These are phyloP conservation scores for Bombus confusus DNA, from an alignment of 1,140 invertebrate genomes.

Conservation along the genomic window DNA sequence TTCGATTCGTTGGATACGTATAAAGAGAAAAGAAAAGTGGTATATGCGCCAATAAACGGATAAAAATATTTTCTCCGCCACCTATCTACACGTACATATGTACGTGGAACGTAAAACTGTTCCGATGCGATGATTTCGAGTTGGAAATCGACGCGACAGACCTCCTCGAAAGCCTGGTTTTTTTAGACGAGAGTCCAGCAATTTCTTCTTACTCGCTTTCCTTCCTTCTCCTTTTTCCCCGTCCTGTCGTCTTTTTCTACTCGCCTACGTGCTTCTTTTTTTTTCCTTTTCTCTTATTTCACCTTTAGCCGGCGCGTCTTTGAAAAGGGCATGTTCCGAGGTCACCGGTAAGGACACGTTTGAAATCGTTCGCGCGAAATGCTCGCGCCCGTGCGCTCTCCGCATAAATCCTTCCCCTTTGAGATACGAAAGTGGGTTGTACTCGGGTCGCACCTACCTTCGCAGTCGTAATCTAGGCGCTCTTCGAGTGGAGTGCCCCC, in stretches of 20 bases:
- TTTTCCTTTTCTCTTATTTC: not conserved
- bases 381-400: constrained; percentile 24
- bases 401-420: constrained; percentile 46
- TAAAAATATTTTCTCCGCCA: not conserved
- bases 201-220: constrained; percentile 11
- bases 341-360: constrained; percentile 48
- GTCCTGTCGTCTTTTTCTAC: not conserved
- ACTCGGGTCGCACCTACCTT: constrained; percentile 54
- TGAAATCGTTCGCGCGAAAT: constrained; percentile 54
- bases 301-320: constrained; percentile 25
- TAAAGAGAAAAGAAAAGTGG: too few relatives aligned
- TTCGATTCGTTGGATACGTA: not conserved
- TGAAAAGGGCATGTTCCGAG: constrained; percentile 34
- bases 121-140: not conserved
- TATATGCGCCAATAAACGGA: not conserved
- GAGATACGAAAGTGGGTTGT: constrained; percentile 47
- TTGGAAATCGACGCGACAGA: not conserved
- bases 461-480: constrained; percentile 52
- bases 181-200: constrained; percentile 29
- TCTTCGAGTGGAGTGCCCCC: constrained; percentile 51
- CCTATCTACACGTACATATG: not conserved
- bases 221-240: not conserved
- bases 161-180: not conserved
- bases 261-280: not conserved
- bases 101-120: not conserved